Evolutionary conservation across 2,797 vertebrate genomes (phyloP).

Genomic region (Rhynchonycteris naso): DNA sequence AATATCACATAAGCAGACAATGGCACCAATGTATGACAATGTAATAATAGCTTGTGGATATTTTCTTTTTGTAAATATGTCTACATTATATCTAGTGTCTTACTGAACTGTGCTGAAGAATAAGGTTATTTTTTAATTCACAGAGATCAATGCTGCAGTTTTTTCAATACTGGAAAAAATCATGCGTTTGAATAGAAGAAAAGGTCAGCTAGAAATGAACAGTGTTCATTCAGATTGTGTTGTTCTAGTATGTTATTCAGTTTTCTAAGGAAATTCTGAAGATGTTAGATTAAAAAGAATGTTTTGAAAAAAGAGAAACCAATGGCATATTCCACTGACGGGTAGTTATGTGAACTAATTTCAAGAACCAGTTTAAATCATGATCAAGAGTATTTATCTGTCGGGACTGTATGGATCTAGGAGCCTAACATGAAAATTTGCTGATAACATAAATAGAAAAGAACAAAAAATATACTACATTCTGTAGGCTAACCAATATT

Average conservation of each 20-base stretch:
- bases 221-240: constrained; percentile 67
- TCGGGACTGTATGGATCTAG: constrained; percentile 69
- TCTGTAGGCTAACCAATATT: background rate
- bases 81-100: background rate
- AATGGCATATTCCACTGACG: constrained; percentile 77
- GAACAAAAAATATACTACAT: background rate
- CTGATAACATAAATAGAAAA: constrained; percentile 1
- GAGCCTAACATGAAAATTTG: constrained; percentile 80
- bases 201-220: constrained; percentile 36
- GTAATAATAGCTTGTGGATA: constrained; percentile 41
- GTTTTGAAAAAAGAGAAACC: constrained; percentile 54
- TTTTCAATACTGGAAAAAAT: constrained; percentile 55
- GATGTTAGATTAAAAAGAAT: constrained; percentile 83
- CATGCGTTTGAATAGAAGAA: constrained; percentile 51
- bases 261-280: constrained; percentile 78
- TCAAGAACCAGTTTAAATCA: constrained; percentile 85
- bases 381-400: constrained; percentile 84
- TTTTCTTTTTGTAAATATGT: constrained; percentile 74
- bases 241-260: constrained; percentile 79
- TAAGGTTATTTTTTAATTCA: constrained; percentile 62
- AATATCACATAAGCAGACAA: constrained; percentile 61
- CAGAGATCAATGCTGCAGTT: constrained; percentile 53
- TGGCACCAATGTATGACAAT: constrained; percentile 1
- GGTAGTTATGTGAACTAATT: constrained; percentile 87
- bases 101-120: constrained; percentile 26